phyloP scores from a whole-genome alignment of 2,888 invertebrate species.

The Cacoxenus indagator region DNA sequence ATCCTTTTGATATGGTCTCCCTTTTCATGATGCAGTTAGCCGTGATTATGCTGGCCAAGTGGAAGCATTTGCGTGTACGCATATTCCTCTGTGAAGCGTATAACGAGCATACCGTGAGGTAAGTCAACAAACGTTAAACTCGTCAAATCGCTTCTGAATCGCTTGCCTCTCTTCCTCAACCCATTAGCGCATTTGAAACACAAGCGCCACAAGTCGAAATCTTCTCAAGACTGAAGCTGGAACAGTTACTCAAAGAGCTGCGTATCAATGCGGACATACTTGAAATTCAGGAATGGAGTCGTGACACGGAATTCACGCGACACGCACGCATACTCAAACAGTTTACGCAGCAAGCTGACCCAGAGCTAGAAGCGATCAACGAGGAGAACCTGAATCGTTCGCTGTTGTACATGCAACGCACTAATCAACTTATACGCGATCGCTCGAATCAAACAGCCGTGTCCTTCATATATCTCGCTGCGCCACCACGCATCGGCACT shows the following conservation, averaged over 20 bases:
- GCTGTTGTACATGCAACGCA: slow-evolving; percentile 72
- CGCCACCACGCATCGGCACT: slow-evolving; percentile 76
- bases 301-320: slow-evolving; percentile 72
- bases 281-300: slow-evolving; percentile 77
- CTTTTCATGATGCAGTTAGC: slow-evolving; percentile 97
- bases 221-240: slow-evolving; percentile 72
- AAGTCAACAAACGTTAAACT: slow-evolving; percentile 44
- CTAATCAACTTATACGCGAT: slow-evolving; percentile 84
- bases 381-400: slow-evolving; percentile 72
- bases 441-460: slow-evolving; percentile 86
- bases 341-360: slow-evolving; percentile 66
- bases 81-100: slow-evolving; percentile 85
- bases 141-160: background rate
- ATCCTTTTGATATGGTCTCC: slow-evolving; percentile 90
- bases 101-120: slow-evolving; percentile 60
- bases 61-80: slow-evolving; percentile 88
- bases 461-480: slow-evolving; percentile 92
- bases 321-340: slow-evolving; percentile 67
- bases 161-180: background rate
- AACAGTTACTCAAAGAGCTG: slow-evolving; percentile 83
- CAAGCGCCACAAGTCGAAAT: slow-evolving; percentile 64
- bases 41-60: slow-evolving; percentile 92
- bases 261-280: slow-evolving; percentile 89
- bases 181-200: slow-evolving; percentile 62
- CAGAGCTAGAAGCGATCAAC: slow-evolving; percentile 56